Evolutionary conservation across 2,888 invertebrate species (phyloP).

Genomic region (Nemapogon koenigi): DNA sequence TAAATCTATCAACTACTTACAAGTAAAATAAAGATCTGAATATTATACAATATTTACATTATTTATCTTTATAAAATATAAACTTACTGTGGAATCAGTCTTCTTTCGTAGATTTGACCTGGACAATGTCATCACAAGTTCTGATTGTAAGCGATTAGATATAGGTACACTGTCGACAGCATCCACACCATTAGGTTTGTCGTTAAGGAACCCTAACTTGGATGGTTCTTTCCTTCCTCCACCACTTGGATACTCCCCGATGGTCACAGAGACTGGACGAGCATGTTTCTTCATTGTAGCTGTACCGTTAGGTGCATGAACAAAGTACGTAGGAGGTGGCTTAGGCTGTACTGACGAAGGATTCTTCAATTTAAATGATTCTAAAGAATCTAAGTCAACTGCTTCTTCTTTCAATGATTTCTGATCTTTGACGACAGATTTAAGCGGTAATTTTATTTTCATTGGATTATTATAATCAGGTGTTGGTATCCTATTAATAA

Average conservation of each 20-base stretch:
- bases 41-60: neutral
- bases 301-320: constrained; percentile 59
- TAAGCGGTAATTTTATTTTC: constrained; percentile 23
- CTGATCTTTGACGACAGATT: constrained; percentile 31
- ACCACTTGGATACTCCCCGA: constrained; percentile 70
- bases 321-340: constrained; percentile 75
- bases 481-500: constrained; percentile 41
- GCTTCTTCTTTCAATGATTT: constrained; percentile 52
- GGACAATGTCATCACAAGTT: constrained; percentile 76
- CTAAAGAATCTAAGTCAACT: constrained; percentile 78
- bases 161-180: constrained; percentile 58
- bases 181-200: constrained; percentile 41
- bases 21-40: too few species aligned
- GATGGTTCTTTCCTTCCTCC: constrained; percentile 67
- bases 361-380: constrained; percentile 75
- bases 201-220: constrained; percentile 73
- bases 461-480: constrained; percentile 43
- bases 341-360: constrained; percentile 66
- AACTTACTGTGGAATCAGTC: constrained; percentile 70
- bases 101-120: constrained; percentile 78
- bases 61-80: neutral
- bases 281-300: constrained; percentile 64
- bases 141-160: constrained; percentile 73
- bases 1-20: too few species aligned
- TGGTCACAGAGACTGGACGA: constrained; percentile 72